Evolutionary conservation across 92 coral and sea anemone genomes (phyloP).

Genomic region (Nematostella vectensis): DNA sequence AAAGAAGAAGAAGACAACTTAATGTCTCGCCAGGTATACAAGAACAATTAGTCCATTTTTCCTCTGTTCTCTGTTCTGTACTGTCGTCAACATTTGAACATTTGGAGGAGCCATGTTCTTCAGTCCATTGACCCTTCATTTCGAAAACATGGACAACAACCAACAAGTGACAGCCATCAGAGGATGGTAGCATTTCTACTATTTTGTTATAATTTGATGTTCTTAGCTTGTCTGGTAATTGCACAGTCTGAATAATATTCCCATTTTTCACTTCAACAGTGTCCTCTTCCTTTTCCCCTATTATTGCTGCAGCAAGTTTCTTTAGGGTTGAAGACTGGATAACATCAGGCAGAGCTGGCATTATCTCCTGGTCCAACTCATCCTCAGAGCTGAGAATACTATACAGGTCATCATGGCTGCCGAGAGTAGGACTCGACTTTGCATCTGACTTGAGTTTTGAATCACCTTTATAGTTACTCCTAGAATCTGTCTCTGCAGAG

Average conservation of each 20-base stretch:
- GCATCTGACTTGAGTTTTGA: constrained; percentile 15
- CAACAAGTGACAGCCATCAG: constrained; percentile 71
- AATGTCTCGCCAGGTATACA: background rate
- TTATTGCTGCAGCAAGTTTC: constrained; percentile 68
- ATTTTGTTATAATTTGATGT: constrained; percentile 20
- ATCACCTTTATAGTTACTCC: constrained; percentile 5
- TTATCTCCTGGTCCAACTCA: constrained; percentile 32
- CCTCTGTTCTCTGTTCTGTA: background rate
- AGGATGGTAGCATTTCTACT: constrained; percentile 71
- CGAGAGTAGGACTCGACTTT: constrained; percentile 16
- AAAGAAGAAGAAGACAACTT: constrained; percentile 21
- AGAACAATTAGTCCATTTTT: background rate
- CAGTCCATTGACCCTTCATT: too few species aligned
- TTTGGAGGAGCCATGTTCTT: background rate
- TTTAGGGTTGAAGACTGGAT: constrained; percentile 74
- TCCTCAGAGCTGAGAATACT: constrained; percentile 33
- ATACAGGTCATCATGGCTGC: constrained; percentile 37
- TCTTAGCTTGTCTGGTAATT: constrained; percentile 29
- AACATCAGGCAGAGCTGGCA: constrained; percentile 30
- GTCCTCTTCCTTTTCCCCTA: constrained; percentile 37
- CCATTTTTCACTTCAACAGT: constrained; percentile 26
- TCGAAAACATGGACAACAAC: constrained; percentile 25
- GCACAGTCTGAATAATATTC: constrained; percentile 63
- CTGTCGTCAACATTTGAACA: background rate
- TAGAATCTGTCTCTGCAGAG: constrained; percentile 29